Base-by-base conservation (phyloP, 2,888 invertebrate species). In the Hydraecia micacea region DNA sequence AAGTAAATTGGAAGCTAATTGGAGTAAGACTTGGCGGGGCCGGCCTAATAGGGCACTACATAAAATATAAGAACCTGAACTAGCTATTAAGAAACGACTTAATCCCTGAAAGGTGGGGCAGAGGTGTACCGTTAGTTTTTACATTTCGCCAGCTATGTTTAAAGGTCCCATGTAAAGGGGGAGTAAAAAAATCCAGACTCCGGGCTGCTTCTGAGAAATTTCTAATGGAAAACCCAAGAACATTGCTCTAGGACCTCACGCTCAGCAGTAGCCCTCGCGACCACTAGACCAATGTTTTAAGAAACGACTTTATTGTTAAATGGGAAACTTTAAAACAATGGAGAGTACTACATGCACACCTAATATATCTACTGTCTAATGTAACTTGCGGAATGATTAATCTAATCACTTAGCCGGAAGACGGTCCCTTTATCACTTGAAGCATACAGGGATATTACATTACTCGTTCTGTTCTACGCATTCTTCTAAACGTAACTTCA, bases 1-100 rank as follows among this genome's bases (percentile, higher is more conserved):
- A 66, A 83, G 60, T 65, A 49, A 77, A 83, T 73, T 78, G 73
- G 67, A 66, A 55, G 25, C 67, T 84, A 83, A 86, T 83, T 84
- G 73, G 83, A 86, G 68, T 83, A 42, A 77, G 42, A 74, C 73
- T 36, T 68, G 63, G 52, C 60, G 46, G 71, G 55, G 67, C 55
- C 18, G 4, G 5, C 28, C 36, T 73, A 65, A 55, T 60, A 58
- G 52, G 18, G 25, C 65, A 58, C 39, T 84, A 36, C 49, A 66
- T 71, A 67, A 39, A 60, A 70, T 66, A 66, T 52, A 58, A 36
- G 58, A 46, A 76, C 28, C 32, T 55, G 28, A 70, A 83, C 36
- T n/a, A 55, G 7, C 28, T 62, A 15, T 25, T 5, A 68, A 42
- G 42, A 49, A 65, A 7, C n/a, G 18, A 18, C 18, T 0, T 55